A percentile compares a stretch with the other conserved stretches of the same genome.
Conservation (phyloP, 2,113 vertebrate species). For the Serranochromis macrocephalus region DNA sequence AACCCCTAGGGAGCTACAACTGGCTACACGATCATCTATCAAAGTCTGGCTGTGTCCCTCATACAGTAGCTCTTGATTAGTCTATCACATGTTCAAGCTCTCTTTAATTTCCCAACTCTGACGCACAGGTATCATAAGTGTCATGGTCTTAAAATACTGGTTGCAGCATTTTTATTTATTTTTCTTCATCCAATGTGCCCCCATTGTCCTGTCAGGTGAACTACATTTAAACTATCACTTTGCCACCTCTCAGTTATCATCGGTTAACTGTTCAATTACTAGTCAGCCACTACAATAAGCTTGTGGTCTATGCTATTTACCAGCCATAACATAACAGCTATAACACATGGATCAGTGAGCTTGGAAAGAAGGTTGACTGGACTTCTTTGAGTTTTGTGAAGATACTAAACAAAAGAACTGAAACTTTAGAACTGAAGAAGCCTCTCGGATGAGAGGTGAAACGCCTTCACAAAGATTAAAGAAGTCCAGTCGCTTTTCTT, state of each 20-base stretch:
- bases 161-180: neutral
- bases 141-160: neutral
- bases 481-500: neutral
- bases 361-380: neutral
- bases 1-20: constrained; percentile 11
- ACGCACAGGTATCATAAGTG: neutral
- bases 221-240: neutral
- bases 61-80: neutral
- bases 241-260: neutral
- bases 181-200: neutral
- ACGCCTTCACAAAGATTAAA: neutral
- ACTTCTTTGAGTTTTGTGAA: neutral
- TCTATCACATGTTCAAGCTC: neutral
- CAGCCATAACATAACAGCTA: neutral
- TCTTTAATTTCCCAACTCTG: neutral
- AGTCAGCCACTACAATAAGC: neutral
- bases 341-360: neutral
- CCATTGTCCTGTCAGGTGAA: neutral
- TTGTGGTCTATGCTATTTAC: neutral
- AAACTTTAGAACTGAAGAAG: neutral
- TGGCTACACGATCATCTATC: constrained; percentile 32
- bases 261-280: neutral
- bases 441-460: neutral
- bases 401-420: neutral
- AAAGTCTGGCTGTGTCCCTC: constrained; percentile 11